These are phyloP conservation scores for Diachasma alloeum DNA, from an alignment of 1,140 invertebrate genomes.

Conservation along the genomic window DNA sequence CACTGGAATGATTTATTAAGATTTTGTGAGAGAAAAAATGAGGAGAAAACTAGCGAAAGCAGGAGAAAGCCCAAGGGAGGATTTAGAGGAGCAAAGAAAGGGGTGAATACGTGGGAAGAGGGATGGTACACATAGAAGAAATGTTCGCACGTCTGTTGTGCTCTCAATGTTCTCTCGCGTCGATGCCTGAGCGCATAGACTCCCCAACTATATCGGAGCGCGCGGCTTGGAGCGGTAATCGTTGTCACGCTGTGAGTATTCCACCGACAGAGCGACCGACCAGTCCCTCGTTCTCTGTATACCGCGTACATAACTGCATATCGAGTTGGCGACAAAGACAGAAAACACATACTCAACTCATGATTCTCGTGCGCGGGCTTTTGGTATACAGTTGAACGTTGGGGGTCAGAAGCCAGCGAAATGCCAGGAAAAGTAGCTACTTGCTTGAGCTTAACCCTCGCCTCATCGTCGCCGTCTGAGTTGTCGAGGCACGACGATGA, in stretches of 20 bases:
- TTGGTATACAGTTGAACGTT: neutral
- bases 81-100: no score
- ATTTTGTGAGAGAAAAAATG: no score
- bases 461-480: constrained; percentile 8
- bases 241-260: constrained; percentile 6
- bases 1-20: no score
- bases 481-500: constrained; percentile 9
- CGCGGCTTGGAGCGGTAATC: neutral
- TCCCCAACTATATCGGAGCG: neutral
- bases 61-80: no score
- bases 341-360: neutral
- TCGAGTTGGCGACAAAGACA: neutral
- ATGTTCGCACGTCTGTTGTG: neutral
- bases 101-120: neutral
- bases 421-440: constrained; percentile 28
- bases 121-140: neutral
- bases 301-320: neutral
- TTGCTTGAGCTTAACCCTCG: constrained; percentile 19
- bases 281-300: neutral
- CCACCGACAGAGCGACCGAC: neutral
- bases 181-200: constrained; percentile 9
- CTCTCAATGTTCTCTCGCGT: neutral
- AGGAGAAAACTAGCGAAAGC: no score
- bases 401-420: constrained; percentile 27
- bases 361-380: neutral